A percentile compares a stretch with the other conserved stretches of the same genome.
Conservation (phyloP, 2,888 invertebrate genomes). For the Nipponacmea schrenckii region DNA sequence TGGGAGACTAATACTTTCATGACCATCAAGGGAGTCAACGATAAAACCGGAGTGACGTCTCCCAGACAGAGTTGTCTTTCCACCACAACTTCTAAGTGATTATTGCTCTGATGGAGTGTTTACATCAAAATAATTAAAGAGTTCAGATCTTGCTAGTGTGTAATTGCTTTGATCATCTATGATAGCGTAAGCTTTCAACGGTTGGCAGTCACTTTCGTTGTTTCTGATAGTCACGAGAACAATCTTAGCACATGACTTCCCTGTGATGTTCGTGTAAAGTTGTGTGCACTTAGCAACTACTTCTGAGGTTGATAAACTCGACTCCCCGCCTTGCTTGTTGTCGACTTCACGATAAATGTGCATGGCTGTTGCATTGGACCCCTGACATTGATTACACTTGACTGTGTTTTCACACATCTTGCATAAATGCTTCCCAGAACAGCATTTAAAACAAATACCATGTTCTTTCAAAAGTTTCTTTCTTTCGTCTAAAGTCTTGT, state of each 20-base stretch:
- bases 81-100: slow-evolving; percentile 25
- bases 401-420: no score
- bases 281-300: no score
- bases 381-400: no score
- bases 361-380: no score
- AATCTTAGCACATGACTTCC: slow-evolving; percentile 20
- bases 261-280: no score
- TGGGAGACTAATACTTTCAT: slow-evolving; percentile 11
- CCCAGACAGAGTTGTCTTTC: slow-evolving; percentile 17
- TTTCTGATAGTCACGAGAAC: slow-evolving; percentile 17
- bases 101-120: slow-evolving; percentile 10
- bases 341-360: no score
- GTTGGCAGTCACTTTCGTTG: slow-evolving; percentile 3
- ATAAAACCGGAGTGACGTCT: slow-evolving; percentile 18
- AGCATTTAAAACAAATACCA: slow-evolving; percentile 26
- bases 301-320: no score
- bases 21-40: slow-evolving; percentile 18
- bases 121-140: slow-evolving; percentile 22
- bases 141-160: slow-evolving; percentile 20
- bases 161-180: slow-evolving; percentile 30
- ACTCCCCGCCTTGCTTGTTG: no score
- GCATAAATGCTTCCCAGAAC: no score
- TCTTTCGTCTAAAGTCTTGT: slow-evolving; percentile 14
- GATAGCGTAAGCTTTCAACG: slow-evolving; percentile 20
- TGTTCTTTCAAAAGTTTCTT: slow-evolving; percentile 8